These are phyloP conservation scores for Orchesellides sinensis DNA, from an alignment of 2,888 invertebrate genomes.

Conservation along the genomic window DNA sequence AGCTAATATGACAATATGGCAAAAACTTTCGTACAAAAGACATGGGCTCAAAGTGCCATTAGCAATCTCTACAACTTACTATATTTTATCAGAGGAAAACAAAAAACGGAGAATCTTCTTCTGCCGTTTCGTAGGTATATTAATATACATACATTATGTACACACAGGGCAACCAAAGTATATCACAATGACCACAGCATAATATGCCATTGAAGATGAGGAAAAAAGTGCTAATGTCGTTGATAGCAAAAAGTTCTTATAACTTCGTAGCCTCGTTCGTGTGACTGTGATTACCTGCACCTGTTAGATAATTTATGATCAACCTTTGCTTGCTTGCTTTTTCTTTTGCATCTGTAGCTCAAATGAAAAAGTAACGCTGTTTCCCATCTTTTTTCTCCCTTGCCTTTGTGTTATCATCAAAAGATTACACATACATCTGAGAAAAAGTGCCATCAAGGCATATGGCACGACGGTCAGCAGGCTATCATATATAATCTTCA, in stretches of 20 bases:
- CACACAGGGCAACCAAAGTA: too few relatives aligned
- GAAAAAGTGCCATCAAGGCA: background rate
- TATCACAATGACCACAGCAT: too few relatives aligned
- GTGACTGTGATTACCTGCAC: constrained; percentile 42
- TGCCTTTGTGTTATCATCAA: background rate
- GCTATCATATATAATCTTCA: background rate
- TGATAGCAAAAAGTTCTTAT: constrained; percentile 8
- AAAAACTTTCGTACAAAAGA: too few relatives aligned
- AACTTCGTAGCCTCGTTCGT: background rate
- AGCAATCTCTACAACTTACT: background rate
- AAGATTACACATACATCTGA: constrained; percentile 1
- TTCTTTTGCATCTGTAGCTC: background rate
- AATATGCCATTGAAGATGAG: background rate
- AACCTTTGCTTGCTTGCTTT: constrained; percentile 17
- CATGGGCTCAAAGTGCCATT: background rate
- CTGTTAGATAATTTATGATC: constrained; percentile 50
- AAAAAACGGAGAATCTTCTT: constrained; percentile 3
- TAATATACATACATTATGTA: background rate
- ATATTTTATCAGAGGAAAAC: constrained; percentile 3
- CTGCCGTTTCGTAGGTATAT: background rate
- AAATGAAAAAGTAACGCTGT: background rate
- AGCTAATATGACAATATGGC: background rate
- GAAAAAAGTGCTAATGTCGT: background rate
- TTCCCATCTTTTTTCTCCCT: background rate
- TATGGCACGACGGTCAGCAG: constrained; percentile 26